These are phyloP conservation scores for Acanthis flammea DNA, from an alignment of 2,797 vertebrate genomes.

Conservation along the genomic window DNA sequence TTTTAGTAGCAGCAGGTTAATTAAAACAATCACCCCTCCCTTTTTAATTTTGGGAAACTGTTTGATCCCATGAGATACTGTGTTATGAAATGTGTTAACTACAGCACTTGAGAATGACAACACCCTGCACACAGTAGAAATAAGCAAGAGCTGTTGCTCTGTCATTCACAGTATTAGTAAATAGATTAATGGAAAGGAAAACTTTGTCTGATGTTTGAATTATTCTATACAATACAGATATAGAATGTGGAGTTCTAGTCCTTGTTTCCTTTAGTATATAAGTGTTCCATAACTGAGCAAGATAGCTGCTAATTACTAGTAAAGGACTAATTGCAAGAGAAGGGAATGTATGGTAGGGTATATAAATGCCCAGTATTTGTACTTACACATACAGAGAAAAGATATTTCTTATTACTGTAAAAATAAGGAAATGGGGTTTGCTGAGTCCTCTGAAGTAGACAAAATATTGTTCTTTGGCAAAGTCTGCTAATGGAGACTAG, in stretches of 20 bases:
- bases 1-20: neutral
- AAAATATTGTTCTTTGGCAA: neutral
- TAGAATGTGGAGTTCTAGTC: neutral
- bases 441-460: neutral
- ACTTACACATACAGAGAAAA: neutral
- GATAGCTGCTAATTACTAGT: neutral
- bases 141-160: neutral
- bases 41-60: constrained; percentile 5
- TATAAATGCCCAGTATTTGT: neutral
- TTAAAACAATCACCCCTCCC: neutral
- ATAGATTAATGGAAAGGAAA: neutral
- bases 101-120: neutral
- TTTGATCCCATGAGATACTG: neutral
- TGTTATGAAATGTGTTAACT: neutral
- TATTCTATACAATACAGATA: neutral
- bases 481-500: neutral
- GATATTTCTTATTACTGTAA: neutral
- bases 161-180: neutral
- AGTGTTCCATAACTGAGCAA: neutral
- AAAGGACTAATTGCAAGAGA: neutral
- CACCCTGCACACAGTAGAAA: neutral
- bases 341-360: neutral
- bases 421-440: neutral
- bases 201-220: neutral
- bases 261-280: neutral